Evolutionary conservation across 2,797 vertebrate genomes (phyloP), one percentile per base, ranked within the genome.

Genomic region (Pangasius krempfi): DNA sequence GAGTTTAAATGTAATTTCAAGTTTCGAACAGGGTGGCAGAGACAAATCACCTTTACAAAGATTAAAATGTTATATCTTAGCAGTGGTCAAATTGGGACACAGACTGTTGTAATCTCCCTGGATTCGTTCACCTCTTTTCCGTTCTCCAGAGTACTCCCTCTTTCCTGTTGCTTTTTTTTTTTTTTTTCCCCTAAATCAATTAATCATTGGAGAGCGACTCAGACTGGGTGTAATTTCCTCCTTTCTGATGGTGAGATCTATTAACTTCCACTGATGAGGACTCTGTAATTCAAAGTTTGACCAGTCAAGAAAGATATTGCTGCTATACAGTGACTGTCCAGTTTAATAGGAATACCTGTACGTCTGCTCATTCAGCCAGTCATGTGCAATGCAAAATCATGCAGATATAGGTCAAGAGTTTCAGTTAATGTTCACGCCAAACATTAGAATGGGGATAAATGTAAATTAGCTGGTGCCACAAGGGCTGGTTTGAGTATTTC

Each of bases 191-290:
- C 30, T 27, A 89, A 92, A 95, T 95, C 94, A 95, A 95, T 96
- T 95, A 95, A 96, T 96, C 95, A 95, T 93, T 91, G 90, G 90
- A 92, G 92, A 92, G 91, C 88, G 92, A 92, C 92, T 44, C 87
- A 91, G 90, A 91, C 93, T 92, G 93, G 91, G 94, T 94, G 94
- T 96, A 94, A 96, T 95, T 96, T 96, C 95, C 93, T 96, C 95
- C 92, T 92, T 88, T 91, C 93, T 94, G 94, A 95, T 93, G 91
- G 90, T 93, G 93, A 93, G 93, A 96, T 96, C 94, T 93, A 95
- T 96, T 96, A 94, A 93, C 91, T 89, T 91, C 75, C 90, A 89
- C 92, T 91, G 92, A 95, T 95, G 93, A 94, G 91, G 94, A 93
- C 89, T 90, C 84, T 18, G 18, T 78, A 54, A 75, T 84, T 75